Conservation (phyloP, 2,888 invertebrate genomes). For the Lasiommata megera region DNA sequence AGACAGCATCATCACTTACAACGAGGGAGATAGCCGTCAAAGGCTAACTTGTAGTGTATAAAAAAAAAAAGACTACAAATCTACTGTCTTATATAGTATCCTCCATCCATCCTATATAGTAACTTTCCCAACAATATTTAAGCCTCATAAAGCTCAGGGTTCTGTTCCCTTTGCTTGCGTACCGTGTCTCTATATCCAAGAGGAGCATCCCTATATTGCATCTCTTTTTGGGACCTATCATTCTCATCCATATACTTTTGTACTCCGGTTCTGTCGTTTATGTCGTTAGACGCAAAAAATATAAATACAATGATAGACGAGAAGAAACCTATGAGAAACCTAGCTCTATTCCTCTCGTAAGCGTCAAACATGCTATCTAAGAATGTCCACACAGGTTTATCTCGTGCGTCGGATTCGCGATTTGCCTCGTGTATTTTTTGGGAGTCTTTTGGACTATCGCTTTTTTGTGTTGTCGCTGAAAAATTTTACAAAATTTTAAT, state of each 20-base stretch:
- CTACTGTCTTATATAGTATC: no score
- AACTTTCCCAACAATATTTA: constrained; percentile 10
- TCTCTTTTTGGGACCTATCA: constrained; percentile 23
- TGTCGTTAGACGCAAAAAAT: constrained; percentile 39
- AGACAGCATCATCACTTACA: no score
- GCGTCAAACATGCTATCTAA: constrained; percentile 55
- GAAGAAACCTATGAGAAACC: constrained; percentile 56
- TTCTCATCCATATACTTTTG: constrained; percentile 37
- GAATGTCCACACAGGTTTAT: constrained; percentile 53
- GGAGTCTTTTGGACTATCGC: constrained; percentile 43
- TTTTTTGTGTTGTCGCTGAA: constrained; percentile 63
- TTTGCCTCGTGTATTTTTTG: constrained; percentile 61
- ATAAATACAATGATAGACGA: constrained; percentile 38
- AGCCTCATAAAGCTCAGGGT: constrained; percentile 65
- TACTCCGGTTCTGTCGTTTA: constrained; percentile 40
- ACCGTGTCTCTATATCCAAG: constrained; percentile 56
- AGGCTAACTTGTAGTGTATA: no score
- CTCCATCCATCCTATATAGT: no score
- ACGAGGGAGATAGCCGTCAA: no score
- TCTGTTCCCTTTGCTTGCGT: constrained; percentile 44
- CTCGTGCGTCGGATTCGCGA: constrained; percentile 49
- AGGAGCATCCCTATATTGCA: constrained; percentile 42
- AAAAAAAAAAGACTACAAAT: no score
- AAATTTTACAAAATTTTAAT: constrained; percentile 47
- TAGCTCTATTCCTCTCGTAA: constrained; percentile 46